phyloP scores from a whole-genome alignment of 2,888 invertebrate species.

The Strigamia maritima region DNA sequence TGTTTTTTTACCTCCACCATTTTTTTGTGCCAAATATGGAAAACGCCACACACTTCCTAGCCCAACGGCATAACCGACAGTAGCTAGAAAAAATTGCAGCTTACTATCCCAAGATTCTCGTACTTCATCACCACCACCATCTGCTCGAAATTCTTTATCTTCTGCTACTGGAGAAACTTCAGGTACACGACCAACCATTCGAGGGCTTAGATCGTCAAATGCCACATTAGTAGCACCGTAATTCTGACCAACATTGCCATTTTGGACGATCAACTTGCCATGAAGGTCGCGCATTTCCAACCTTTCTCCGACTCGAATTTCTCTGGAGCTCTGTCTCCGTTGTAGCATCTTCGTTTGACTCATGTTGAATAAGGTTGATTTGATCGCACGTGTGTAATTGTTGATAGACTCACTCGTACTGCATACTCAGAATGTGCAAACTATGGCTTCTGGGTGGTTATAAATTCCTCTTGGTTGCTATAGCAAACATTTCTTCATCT shows the following conservation, averaged over 20 bases:
- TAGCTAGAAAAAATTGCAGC: constrained; percentile 83
- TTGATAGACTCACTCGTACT: neutral
- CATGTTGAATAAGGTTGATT: constrained; percentile 34
- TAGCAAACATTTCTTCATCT: neutral
- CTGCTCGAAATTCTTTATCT: constrained; percentile 48
- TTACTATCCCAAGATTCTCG: constrained; percentile 92
- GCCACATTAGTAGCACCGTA: constrained; percentile 86
- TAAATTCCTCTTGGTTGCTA: neutral
- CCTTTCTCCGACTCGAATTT: constrained; percentile 59
- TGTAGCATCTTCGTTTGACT: constrained; percentile 41
- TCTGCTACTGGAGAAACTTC: neutral
- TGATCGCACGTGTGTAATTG: neutral
- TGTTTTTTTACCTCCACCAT: constrained; percentile 68
- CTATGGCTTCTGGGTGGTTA: neutral
- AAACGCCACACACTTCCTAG: constrained; percentile 94
- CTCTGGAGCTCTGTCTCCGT: constrained; percentile 81
- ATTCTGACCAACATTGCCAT: constrained; percentile 60
- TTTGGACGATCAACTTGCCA: constrained; percentile 74
- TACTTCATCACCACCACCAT: constrained; percentile 65
- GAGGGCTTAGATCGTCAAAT: constrained; percentile 60
- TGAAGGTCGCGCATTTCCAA: constrained; percentile 81
- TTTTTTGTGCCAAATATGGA: constrained; percentile 90
- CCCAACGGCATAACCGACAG: constrained; percentile 92
- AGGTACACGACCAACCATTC: constrained; percentile 9
- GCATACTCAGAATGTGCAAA: neutral